Conservation (phyloP, 2,113 vertebrate genomes). For the Rhinopomastus cyanomelas region DNA sequence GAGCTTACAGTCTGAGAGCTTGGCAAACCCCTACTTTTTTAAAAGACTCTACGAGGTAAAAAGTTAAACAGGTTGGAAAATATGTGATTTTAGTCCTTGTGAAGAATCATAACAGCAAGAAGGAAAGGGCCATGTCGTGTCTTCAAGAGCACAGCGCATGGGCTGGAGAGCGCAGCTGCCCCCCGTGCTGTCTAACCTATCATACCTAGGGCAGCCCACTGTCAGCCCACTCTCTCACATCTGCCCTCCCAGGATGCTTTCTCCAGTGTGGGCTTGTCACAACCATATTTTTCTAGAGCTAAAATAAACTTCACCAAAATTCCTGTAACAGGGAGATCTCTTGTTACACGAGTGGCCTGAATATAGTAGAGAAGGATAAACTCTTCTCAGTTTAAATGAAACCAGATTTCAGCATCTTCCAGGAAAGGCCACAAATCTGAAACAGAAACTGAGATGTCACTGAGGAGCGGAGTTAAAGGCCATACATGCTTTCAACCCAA, state of each 20-base stretch:
- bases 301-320: not conserved
- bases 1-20: not conserved
- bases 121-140: not conserved
- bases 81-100: not conserved
- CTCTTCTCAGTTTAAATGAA: not conserved
- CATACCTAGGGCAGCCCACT: not conserved
- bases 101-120: not conserved
- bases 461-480: not conserved
- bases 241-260: not conserved
- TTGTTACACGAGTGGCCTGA: not conserved
- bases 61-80: slow-evolving; percentile 53
- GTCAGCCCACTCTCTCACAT: accelerated
- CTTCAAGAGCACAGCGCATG: not conserved
- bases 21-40: not conserved
- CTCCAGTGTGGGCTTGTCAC: not conserved
- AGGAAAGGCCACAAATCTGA: not conserved
- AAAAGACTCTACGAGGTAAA: slow-evolving; percentile 13
- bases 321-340: not conserved
- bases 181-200: not conserved
- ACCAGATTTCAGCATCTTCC: not conserved
- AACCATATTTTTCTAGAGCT: not conserved
- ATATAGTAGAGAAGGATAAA: not conserved
- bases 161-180: not conserved
- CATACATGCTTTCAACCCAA: not conserved
- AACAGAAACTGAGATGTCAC: not conserved